Evolutionary conservation across 2,113 vertebrate species (phyloP).

Genomic region (Melanerpes formicivorus): DNA sequence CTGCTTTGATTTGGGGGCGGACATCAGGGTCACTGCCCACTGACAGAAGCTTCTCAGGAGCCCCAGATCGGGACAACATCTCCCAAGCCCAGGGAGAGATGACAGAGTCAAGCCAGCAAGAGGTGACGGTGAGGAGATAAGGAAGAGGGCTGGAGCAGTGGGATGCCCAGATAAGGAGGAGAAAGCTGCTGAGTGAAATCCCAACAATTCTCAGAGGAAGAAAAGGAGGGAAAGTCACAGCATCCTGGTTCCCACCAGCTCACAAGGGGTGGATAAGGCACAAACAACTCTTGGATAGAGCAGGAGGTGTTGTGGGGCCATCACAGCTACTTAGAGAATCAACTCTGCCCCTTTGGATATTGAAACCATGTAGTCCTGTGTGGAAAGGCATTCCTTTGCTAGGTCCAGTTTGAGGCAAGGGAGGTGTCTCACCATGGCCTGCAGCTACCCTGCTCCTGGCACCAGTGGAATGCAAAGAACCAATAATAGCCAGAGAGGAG

Average conservation of each 20-base stretch:
- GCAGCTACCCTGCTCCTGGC: no score
- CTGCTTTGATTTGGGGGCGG: not conserved
- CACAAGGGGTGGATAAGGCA: not conserved
- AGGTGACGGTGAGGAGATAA: not conserved
- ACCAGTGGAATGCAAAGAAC: no score
- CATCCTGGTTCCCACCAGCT: not conserved
- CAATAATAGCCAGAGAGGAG: no score
- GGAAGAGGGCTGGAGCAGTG: not conserved
- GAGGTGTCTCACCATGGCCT: no score
- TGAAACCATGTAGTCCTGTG: no score
- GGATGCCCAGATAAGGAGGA: not conserved
- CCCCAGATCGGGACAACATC: not conserved
- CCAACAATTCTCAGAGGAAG: not conserved
- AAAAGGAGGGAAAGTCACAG: not conserved
- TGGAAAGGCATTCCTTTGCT: no score
- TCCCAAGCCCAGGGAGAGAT: not conserved
- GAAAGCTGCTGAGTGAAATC: not conserved
- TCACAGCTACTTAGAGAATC: fast-evolving
- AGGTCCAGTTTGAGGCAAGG: no score
- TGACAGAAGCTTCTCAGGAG: fast-evolving
- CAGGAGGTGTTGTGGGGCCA: not conserved
- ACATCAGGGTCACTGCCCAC: fast-evolving
- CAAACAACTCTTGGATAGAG: not conserved
- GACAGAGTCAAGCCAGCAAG: not conserved
- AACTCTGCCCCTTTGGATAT: not conserved